Evolutionary conservation across 1,140 invertebrate species (phyloP), one percentile per base, ranked within the genome.

Genomic region (Neodiprion fabricii): DNA sequence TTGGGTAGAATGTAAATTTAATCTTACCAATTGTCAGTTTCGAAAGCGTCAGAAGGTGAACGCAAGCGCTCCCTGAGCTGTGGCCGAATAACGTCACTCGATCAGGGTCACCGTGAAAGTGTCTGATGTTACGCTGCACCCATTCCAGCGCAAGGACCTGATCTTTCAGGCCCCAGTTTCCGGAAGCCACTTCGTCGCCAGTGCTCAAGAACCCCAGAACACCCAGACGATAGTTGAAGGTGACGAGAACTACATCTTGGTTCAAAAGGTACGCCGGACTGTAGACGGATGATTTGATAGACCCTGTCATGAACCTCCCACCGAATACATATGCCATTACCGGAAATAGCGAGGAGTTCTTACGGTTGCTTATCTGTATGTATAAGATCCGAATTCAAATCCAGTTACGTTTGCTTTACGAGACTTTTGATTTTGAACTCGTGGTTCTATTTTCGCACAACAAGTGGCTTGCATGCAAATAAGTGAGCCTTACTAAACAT

Each of bases 241-340:
- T 40, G 28, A 40, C 28, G 28, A 40, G 28, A 40, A 40, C 28
- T 40, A 40, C 28, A 40, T 40, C 28, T 1, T 40, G 28, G 28
- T 40, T 40, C 28, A 40, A 40, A 40, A 40, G 5, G 28, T 40
- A 88, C 40, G 86, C 81, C 1, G 89, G 86, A 12, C 86, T 81
- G n/a, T 83, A 83, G 0, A 80, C 49, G 9, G 79, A 83, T 23
- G 85, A 85, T 14, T 89, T 85, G 73, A 85, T 89, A 61, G 84
- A 86, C 47, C 91, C 90, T 5, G 5, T 3, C 28, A 40, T 40
- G 77, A 88, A 92, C 69, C 73, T 81, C n/a, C 91, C 91, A 0
- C 91, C 91, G 67, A 92, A 90, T n/a, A 87, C 67, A 69, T 85
- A 92, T 4, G 74, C 61, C 28, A 40, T 40, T 40, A 40, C 28